phyloP scores from a whole-genome alignment of 2,113 vertebrate species.

The Hydrolagus affinis region DNA sequence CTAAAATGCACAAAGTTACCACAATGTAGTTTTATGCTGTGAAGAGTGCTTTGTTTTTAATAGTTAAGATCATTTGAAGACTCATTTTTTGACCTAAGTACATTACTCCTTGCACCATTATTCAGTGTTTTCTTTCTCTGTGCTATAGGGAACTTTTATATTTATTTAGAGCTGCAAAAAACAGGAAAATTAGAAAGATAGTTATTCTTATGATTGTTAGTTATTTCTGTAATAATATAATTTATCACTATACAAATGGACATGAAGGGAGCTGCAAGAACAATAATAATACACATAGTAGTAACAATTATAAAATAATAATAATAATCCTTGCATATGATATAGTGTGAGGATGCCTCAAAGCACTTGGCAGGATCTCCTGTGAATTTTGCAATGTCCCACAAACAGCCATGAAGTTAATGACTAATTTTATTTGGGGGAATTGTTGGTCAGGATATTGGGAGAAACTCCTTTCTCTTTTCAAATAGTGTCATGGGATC shows the following conservation, averaged over 20 bases:
- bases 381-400: too few species aligned
- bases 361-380: too few species aligned
- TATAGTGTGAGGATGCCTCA: too few species aligned
- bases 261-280: not conserved
- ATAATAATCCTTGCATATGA: too few species aligned
- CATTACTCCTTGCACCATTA: not conserved
- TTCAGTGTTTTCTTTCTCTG: not conserved
- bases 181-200: not conserved
- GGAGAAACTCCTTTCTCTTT: too few species aligned
- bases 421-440: too few species aligned
- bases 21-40: conserved; percentile 27
- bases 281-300: too few species aligned
- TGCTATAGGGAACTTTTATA: conserved; percentile 6
- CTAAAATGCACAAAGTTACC: not conserved
- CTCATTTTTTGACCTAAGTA: conserved; percentile 13
- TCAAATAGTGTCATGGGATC: too few species aligned
- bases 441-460: too few species aligned
- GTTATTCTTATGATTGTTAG: conserved; percentile 14
- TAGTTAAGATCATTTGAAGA: conserved; percentile 19
- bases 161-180: not conserved
- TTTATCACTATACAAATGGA: not conserved
- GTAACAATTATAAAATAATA: too few species aligned
- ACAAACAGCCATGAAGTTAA: too few species aligned
- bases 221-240: conserved; percentile 7
- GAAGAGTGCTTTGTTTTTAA: conserved; percentile 4